Conservation (phyloP, 2,888 invertebrate genomes). For the Ganaspis brasiliensis region DNA sequence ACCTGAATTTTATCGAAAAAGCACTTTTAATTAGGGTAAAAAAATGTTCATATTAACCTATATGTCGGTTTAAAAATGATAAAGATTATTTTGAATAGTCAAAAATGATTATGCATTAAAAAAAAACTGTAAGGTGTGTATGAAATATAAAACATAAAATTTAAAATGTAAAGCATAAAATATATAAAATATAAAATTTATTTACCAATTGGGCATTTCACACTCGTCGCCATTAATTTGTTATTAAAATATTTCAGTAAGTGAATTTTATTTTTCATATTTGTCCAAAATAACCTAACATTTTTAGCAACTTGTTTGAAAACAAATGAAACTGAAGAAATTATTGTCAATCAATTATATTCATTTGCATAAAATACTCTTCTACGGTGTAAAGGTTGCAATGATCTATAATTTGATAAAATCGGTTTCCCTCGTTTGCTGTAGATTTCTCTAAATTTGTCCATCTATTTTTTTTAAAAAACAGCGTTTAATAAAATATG, state of each 20-base stretch:
- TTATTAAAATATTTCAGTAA: not conserved
- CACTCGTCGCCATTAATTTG: not conserved
- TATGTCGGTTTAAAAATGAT: no score
- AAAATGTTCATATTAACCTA: no score
- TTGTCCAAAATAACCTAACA: not conserved
- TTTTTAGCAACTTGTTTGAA: not conserved
- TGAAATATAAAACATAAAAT: no score
- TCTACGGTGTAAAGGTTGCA: slow-evolving; percentile 81
- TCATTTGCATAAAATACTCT: slow-evolving; percentile 81
- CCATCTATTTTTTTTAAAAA: slow-evolving; percentile 79
- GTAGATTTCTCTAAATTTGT: slow-evolving; percentile 82
- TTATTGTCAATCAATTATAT: slow-evolving; percentile 44
- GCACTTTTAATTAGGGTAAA: no score
- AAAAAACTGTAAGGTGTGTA: no score
- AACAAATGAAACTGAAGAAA: not conserved
- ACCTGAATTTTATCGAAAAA: no score
- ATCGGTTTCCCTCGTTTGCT: slow-evolving; percentile 81
- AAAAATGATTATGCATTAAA: not conserved
- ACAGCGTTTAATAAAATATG: not conserved
- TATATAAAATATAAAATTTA: slow-evolving; percentile 13
- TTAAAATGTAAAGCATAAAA: not conserved
- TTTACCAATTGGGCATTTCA: not conserved
- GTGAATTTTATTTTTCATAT: not conserved
- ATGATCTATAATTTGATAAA: slow-evolving; percentile 82
- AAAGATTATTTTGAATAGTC: no score